Percentiles rank a stretch among this genome's conserved stretches.
Conservation (phyloP, 2,113 vertebrate species). For the Elachura formosa region DNA sequence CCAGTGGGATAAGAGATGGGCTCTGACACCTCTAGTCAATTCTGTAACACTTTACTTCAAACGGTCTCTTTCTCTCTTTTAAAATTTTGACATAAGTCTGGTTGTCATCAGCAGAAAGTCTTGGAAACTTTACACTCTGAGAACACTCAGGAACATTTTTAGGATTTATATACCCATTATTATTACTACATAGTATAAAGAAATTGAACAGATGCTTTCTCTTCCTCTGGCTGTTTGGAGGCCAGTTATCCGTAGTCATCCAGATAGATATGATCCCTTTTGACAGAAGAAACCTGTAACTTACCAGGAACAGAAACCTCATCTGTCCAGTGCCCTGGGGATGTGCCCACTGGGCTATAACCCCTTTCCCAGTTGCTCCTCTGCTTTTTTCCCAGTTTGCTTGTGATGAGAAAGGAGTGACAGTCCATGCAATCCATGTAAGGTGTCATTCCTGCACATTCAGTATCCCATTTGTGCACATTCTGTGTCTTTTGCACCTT, state of each 20-base stretch:
- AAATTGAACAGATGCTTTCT: not conserved
- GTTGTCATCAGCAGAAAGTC: not conserved
- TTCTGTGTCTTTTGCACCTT: rapidly evolving
- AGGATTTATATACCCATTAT: not conserved
- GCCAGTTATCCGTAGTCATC: not conserved
- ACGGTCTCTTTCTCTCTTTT: not conserved
- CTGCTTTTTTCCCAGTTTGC: not conserved
- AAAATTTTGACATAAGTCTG: not conserved
- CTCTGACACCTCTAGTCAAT: not conserved
- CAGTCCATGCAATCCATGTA: rapidly evolving
- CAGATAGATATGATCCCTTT: not conserved
- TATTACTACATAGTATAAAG: not conserved
- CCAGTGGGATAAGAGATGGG: not conserved
- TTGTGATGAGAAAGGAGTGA: not conserved
- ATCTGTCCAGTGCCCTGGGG: rapidly evolving
- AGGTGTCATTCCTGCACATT: not conserved
- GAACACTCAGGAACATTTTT: not conserved
- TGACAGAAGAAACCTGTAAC: not conserved
- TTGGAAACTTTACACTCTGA: not conserved
- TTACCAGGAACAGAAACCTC: not conserved
- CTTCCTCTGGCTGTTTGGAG: not conserved
- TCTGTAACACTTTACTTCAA: not conserved
- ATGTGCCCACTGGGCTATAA: not conserved
- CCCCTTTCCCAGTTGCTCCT: rapidly evolving
- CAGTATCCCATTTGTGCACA: rapidly evolving